Base-by-base conservation (phyloP, 2,888 invertebrate genomes). In the Calameuta pallipes region DNA sequence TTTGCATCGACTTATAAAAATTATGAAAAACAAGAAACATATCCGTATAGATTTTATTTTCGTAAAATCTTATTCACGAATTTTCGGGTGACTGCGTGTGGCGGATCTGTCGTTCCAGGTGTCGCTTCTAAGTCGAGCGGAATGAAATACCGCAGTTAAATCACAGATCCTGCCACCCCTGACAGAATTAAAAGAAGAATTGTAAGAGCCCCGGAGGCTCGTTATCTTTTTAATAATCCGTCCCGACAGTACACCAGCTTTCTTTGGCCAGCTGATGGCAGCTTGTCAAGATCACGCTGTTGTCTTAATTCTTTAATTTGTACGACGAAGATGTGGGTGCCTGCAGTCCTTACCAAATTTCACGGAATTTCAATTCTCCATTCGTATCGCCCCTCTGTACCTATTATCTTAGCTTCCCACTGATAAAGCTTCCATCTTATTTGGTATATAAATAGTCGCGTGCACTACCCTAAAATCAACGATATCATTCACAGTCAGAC, bases 171-270 rank as follows among this genome's bases (percentile, higher is more conserved):
- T 41, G 33, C 73, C 71, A 73, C 75, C 73, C 75, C 76, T 74
- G 34, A 74, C 69, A 76, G 86, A 88, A 88, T 86, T 87, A 86
- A 87, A 87, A 77, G 81, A 76, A 79, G 81, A 83, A 82, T 82
- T 78, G 82, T 84, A 85, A 85, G 81, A 81, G 86, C 86, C 83
- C 80, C 81, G 80, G 85, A 71, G 87, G 87, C 86, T 87, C 87
- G 87, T 89, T 89, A 89, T 89, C 89, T 90, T 89, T 89, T 89
- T 89, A 89, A 89, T 90, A 90, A 90, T 90, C 85, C 87, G 83
- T 87, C 83, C 85, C 87, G 89, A 90, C 90, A 85, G 86, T 82
- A 82, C 84, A 83, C 83, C 83, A 79, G 82, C 82, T 83, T 82
- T 80, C 33, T 12, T 31, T 23, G 11, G 11, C 34, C 31, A 79